A percentile compares a stretch with the other conserved stretches of the same genome.
Evolutionary conservation across 2,113 vertebrate genomes (phyloP).

Genomic region (Neotragus pygmaeus): DNA sequence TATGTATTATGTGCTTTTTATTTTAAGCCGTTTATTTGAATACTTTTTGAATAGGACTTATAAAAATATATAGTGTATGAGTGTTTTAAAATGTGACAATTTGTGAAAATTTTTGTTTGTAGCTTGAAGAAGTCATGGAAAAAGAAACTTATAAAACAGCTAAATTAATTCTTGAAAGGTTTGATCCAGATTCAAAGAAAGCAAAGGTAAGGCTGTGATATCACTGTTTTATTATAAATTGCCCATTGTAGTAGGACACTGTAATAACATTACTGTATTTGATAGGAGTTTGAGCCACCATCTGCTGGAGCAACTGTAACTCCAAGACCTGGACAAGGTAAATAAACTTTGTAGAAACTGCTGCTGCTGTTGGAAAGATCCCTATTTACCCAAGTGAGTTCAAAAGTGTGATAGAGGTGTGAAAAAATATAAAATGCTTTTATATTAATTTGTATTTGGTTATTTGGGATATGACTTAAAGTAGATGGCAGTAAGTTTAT

Average conservation of each 20-base stretch:
- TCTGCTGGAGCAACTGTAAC: slow-evolving; percentile 85
- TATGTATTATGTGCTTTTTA: slow-evolving; percentile 25
- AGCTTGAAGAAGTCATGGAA: slow-evolving; percentile 99
- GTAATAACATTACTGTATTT: slow-evolving; percentile 77
- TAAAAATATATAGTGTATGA: background rate
- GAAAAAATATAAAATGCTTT: slow-evolving; percentile 45
- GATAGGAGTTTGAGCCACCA: slow-evolving; percentile 89
- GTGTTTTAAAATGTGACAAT: slow-evolving; percentile 48
- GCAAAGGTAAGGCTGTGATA: slow-evolving; percentile 83
- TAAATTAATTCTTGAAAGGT: slow-evolving; percentile 98
- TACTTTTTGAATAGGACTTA: slow-evolving; percentile 36
- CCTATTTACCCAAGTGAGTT: slow-evolving; percentile 73
- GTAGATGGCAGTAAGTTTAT: slow-evolving; percentile 14
- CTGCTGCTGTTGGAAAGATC: slow-evolving; percentile 77
- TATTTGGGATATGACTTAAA: slow-evolving; percentile 16
- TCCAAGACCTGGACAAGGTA: slow-evolving; percentile 96
- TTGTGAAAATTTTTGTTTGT: slow-evolving; percentile 69
- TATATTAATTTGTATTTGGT: slow-evolving; percentile 38
- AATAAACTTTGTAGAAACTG: slow-evolving; percentile 74
- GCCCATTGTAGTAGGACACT: slow-evolving; percentile 44
- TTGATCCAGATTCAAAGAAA: slow-evolving; percentile 95
- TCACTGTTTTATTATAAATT: slow-evolving; percentile 60
- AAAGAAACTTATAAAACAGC: slow-evolving; percentile 98
- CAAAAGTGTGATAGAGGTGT: slow-evolving; percentile 62
- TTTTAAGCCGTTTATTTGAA: slow-evolving; percentile 47